Evolutionary conservation across 2,797 vertebrate genomes (phyloP).

Genomic region (Threskiornis aethiopicus): DNA sequence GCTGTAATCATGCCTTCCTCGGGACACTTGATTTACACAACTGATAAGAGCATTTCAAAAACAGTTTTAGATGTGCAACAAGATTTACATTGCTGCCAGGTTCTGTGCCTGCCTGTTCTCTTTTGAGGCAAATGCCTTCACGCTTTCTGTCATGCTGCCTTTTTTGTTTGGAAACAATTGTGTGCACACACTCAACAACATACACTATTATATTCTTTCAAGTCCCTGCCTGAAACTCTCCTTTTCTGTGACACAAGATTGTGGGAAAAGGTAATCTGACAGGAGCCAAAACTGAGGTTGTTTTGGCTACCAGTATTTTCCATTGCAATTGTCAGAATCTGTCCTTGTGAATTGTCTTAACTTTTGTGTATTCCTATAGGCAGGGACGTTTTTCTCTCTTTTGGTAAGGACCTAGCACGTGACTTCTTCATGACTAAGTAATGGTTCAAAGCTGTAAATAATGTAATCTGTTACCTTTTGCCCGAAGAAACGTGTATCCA

Average conservation of each 20-base stretch:
- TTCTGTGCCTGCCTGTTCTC: neutral
- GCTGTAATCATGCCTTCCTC: neutral
- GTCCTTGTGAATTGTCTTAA: neutral
- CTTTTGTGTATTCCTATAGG: neutral
- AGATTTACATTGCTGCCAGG: neutral
- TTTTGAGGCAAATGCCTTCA: neutral
- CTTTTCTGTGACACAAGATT: neutral
- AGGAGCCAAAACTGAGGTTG: neutral
- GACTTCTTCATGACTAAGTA: neutral
- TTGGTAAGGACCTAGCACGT: neutral
- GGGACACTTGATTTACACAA: neutral
- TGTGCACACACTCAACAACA: neutral
- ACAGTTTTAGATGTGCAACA: neutral
- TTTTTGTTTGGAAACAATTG: neutral
- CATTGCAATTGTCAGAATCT: neutral
- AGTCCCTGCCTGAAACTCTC: neutral
- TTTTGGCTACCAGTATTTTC: neutral
- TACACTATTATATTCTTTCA: neutral
- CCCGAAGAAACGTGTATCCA: rapidly evolving
- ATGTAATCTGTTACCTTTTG: neutral
- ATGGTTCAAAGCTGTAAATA: neutral
- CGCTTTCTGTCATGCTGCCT: rapidly evolving
- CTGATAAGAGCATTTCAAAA: neutral
- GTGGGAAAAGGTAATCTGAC: neutral
- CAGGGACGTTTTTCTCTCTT: neutral